Conservation (phyloP, 1,140 invertebrate genomes). For the Paraescarpia echinospica region DNA sequence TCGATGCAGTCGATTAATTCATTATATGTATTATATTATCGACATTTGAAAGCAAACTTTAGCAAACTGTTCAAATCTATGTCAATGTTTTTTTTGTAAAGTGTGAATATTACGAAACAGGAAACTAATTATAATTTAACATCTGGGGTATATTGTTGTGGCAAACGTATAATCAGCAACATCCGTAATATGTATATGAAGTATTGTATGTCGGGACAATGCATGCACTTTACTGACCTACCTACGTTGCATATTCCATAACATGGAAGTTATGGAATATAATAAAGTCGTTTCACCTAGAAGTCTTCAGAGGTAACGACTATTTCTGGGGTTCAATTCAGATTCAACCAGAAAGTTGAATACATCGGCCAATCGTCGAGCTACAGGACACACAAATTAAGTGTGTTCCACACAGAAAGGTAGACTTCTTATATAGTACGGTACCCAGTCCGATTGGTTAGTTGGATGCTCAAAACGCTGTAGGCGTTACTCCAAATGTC, state of each 20-base stretch:
- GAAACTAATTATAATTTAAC: too few species aligned
- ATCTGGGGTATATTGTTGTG: too few species aligned
- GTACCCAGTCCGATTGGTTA: too few species aligned
- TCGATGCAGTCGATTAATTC: neutral
- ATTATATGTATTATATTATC: neutral
- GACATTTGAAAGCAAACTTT: neutral
- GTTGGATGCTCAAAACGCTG: too few species aligned
- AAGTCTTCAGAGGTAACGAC: neutral
- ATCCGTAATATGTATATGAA: neutral
- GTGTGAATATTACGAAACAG: too few species aligned
- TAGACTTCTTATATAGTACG: too few species aligned
- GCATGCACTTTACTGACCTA: too few species aligned
- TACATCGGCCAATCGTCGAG: neutral
- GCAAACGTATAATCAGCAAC: neutral
- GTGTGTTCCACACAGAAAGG: too few species aligned
- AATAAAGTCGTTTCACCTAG: neutral
- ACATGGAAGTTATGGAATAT: neutral
- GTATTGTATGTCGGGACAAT: too few species aligned
- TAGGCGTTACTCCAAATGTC: too few species aligned
- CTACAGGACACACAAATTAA: neutral
- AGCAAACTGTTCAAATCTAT: neutral
- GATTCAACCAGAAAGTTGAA: neutral
- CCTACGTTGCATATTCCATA: neutral
- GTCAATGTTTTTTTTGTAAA: too few species aligned
- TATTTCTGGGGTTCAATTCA: neutral